Percentiles rank a stretch among this genome's conserved stretches.
Conservation (phyloP, 2,888 invertebrate genomes). For the Fragum sueziense region DNA sequence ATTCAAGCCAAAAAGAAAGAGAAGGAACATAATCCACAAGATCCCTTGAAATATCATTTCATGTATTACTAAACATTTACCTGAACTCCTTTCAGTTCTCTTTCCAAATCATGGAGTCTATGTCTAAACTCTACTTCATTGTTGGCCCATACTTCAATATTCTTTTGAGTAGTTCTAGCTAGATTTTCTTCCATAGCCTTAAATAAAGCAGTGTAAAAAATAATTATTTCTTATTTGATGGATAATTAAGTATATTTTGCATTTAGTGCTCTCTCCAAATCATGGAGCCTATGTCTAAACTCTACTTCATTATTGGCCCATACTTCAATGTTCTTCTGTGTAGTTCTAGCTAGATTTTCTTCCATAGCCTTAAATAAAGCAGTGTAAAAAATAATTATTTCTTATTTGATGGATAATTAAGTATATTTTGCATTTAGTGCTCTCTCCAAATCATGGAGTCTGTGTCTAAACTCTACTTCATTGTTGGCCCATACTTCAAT, state of each 20-base stretch:
- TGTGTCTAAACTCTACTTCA: conserved; percentile 70
- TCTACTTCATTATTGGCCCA: conserved; percentile 73
- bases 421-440: conserved; percentile 70
- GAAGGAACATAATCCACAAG: no score
- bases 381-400: neutral
- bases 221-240: no score
- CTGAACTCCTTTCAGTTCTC: conserved; percentile 70
- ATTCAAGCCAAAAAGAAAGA: no score
- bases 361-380: conserved; percentile 68
- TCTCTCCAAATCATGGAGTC: conserved; percentile 71
- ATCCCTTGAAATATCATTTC: no score
- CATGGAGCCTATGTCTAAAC: conserved; percentile 67
- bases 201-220: neutral
- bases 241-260: no score
- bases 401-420: no score
- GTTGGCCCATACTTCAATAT: conserved; percentile 72
- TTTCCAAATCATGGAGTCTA: conserved; percentile 70
- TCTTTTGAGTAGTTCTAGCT: conserved; percentile 72
- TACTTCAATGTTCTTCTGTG: conserved; percentile 73
- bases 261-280: conserved; percentile 71
- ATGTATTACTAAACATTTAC: no score
- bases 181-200: conserved; percentile 75
- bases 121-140: conserved; percentile 72
- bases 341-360: conserved; percentile 72
- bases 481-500: conserved; percentile 73